A percentile compares a stretch with the other conserved stretches of the same genome.
These are phyloP conservation scores for Gisinianus flammeolus DNA, from an alignment of 2,888 invertebrate species.

Conservation along the genomic window DNA sequence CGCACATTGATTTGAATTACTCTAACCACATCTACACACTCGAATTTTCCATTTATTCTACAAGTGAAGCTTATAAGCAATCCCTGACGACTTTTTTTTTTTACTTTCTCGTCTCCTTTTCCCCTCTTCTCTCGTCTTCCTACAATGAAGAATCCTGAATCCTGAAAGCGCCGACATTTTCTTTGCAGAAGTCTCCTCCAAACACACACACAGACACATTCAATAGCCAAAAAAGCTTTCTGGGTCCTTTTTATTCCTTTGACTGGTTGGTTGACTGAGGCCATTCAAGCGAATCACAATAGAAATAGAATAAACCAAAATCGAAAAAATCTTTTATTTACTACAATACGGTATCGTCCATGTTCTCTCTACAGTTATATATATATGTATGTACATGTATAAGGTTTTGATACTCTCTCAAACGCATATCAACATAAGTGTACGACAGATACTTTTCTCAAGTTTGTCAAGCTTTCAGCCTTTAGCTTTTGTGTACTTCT, in stretches of 20 bases:
- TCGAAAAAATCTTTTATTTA: constrained; percentile 24
- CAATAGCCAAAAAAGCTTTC: not conserved
- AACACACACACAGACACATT: not conserved
- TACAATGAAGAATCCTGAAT: not conserved
- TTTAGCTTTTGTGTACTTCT: not conserved
- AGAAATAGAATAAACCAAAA: constrained; percentile 25
- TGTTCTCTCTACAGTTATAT: too few relatives aligned
- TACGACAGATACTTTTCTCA: not conserved
- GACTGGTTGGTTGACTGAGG: constrained; percentile 1
- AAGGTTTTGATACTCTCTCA: too few relatives aligned
- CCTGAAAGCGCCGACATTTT: not conserved
- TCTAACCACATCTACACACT: not conserved
- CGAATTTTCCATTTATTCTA: not conserved
- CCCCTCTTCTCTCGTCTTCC: not conserved
- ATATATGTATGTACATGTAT: too few relatives aligned
- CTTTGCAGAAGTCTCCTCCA: not conserved
- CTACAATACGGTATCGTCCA: not conserved
- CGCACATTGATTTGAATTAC: too few relatives aligned
- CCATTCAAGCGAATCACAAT: constrained; percentile 17
- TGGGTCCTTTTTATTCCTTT: not conserved
- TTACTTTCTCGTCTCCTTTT: not conserved
- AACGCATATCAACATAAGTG: too few relatives aligned
- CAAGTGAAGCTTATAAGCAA: not conserved
- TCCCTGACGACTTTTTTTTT: not conserved
- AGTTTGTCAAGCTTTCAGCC: not conserved